phyloP scores from a whole-genome alignment of 2,797 vertebrate genomes.

The Lacerta bilineata region DNA sequence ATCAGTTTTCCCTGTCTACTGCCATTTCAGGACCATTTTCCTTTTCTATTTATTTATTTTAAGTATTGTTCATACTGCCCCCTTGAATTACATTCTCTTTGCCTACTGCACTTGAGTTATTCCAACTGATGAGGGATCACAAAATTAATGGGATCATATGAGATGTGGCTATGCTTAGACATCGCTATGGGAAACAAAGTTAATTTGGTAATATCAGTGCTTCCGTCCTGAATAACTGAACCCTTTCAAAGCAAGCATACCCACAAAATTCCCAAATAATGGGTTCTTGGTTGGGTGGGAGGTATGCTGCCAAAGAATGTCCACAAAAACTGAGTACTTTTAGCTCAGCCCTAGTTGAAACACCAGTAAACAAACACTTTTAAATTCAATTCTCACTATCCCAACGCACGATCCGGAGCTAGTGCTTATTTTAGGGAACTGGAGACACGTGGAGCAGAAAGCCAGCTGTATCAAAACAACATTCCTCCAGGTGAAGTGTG shows the following conservation, averaged over 20 bases:
- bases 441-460: conserved; percentile 28
- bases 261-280: neutral
- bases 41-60: neutral
- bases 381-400: neutral
- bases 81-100: neutral
- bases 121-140: neutral
- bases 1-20: neutral
- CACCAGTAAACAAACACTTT: neutral
- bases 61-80: neutral
- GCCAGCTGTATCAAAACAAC: conserved; percentile 44
- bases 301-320: neutral
- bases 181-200: neutral
- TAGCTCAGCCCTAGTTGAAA: neutral
- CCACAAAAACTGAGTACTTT: neutral
- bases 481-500: conserved; percentile 39
- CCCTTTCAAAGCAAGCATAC: neutral
- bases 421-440: conserved; percentile 20
- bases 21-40: neutral
- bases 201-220: neutral
- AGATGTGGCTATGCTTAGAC: neutral
- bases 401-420: neutral
- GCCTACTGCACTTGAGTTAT: neutral
- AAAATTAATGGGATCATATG: neutral
- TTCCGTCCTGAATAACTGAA: neutral
- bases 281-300: neutral